Conservation (phyloP, 2,888 invertebrate genomes). For the Leptarthrus brevirostris region DNA sequence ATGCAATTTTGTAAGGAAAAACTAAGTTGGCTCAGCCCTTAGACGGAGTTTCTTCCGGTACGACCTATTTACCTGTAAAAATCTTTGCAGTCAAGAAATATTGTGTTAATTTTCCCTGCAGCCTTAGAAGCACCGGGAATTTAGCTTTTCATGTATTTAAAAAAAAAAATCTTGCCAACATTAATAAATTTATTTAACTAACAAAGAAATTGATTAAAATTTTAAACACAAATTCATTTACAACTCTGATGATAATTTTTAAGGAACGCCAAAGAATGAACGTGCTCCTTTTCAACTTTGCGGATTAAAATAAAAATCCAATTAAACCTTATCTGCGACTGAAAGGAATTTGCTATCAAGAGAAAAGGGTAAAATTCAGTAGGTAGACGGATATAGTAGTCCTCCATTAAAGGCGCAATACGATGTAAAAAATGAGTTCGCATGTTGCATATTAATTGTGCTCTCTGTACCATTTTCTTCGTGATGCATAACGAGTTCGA, state of each 20-base stretch:
- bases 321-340: slow-evolving; percentile 40
- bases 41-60: too few species aligned
- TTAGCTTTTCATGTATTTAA: slow-evolving; percentile 8
- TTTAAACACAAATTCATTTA: slow-evolving; percentile 45
- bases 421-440: slow-evolving; percentile 36
- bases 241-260: slow-evolving; percentile 40
- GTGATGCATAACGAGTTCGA: slow-evolving; percentile 22
- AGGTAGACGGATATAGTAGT: slow-evolving; percentile 4
- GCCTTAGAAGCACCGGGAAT: too few species aligned
- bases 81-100: too few species aligned
- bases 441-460: slow-evolving; percentile 41
- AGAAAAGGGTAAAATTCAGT: slow-evolving; percentile 11
- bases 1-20: too few species aligned
- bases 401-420: slow-evolving; percentile 19
- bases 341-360: slow-evolving; percentile 39
- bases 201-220: slow-evolving; percentile 40
- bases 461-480: slow-evolving; percentile 2
- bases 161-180: slow-evolving; percentile 1
- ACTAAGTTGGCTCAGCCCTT: too few species aligned
- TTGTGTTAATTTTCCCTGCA: too few species aligned
- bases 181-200: slow-evolving; percentile 27
- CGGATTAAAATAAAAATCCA: slow-evolving; percentile 45
- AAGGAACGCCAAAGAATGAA: slow-evolving; percentile 30
- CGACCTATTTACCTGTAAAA: too few species aligned
- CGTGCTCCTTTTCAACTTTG: slow-evolving; percentile 43